Percentiles rank a stretch among this genome's conserved stretches.
These are phyloP conservation scores for Brachypodius melanocephalos DNA, from an alignment of 2,113 vertebrate species.

Conservation along the genomic window DNA sequence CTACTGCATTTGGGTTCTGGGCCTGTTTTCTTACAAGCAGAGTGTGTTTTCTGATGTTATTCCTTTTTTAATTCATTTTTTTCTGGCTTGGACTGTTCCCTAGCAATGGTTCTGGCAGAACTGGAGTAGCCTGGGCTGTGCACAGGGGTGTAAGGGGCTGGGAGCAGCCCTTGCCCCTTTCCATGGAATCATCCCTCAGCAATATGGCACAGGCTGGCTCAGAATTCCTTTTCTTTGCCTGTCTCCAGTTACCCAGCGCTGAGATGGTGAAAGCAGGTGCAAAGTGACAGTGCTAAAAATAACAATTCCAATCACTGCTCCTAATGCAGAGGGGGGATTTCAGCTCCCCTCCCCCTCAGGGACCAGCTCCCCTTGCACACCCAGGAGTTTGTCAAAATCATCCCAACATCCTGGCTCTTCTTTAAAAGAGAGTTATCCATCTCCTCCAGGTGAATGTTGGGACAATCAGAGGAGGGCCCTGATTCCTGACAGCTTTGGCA, in stretches of 20 bases:
- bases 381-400: not conserved
- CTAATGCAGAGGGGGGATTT: fast-evolving
- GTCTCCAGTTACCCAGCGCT: not conserved
- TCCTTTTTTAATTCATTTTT: not conserved
- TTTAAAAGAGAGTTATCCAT: fast-evolving
- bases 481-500: fast-evolving
- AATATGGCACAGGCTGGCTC: fast-evolving
- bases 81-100: not conserved
- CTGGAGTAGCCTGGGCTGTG: not conserved
- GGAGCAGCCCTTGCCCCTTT: not conserved
- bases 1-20: not conserved
- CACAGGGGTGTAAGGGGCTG: not conserved
- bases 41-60: not conserved
- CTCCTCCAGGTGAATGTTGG: fast-evolving
- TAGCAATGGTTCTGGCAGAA: fast-evolving
- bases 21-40: not conserved
- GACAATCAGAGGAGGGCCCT: not conserved
- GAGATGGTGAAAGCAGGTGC: slow-evolving; percentile 19
- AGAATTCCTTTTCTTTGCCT: not conserved
- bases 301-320: not conserved
- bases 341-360: not conserved
- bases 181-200: not conserved
- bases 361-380: not conserved
- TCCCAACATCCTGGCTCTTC: not conserved
- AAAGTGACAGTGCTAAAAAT: not conserved